Conservation (phyloP, 2,888 invertebrate genomes). For the Habroteleia sp. region DNA sequence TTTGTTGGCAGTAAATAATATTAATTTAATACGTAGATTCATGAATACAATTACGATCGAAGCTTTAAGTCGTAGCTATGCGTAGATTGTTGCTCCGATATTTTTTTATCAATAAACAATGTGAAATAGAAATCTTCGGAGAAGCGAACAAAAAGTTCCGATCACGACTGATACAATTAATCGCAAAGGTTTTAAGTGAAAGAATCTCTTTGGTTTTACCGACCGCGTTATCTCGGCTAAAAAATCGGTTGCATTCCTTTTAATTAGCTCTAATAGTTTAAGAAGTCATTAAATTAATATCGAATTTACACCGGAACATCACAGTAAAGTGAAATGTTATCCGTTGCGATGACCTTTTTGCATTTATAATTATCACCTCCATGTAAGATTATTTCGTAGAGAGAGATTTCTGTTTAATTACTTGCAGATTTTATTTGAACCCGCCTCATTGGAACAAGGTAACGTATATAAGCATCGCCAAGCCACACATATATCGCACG, state of each 20-base stretch:
- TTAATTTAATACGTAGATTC: too few species aligned
- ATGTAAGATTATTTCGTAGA: conserved; percentile 11
- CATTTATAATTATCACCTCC: conserved; percentile 21
- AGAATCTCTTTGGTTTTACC: conserved; percentile 47
- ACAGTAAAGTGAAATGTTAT: conserved; percentile 17
- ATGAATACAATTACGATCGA: too few species aligned
- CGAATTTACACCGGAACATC: conserved; percentile 7
- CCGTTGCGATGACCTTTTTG: neutral
- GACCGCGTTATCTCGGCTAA: conserved; percentile 26
- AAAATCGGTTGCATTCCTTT: conserved; percentile 40
- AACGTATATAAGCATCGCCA: conserved; percentile 13
- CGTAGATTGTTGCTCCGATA: conserved; percentile 16
- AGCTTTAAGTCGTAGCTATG: too few species aligned
- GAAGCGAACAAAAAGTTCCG: conserved; percentile 22
- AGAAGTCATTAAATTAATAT: conserved; percentile 29
- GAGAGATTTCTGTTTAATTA: conserved; percentile 35
- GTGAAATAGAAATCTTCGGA: conserved; percentile 27
- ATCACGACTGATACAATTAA: conserved; percentile 44
- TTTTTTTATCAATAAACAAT: conserved; percentile 11
- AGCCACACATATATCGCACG: conserved; percentile 5
- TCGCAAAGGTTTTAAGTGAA: conserved; percentile 15
- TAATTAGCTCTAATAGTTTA: conserved; percentile 43
- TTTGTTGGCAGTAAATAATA: too few species aligned
- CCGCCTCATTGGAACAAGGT: conserved; percentile 3
- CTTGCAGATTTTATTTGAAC: conserved; percentile 35